Evolutionary conservation across 1,140 invertebrate species (phyloP), one percentile per base, ranked within the genome.

Genomic region (Phymastichus coffea): DNA sequence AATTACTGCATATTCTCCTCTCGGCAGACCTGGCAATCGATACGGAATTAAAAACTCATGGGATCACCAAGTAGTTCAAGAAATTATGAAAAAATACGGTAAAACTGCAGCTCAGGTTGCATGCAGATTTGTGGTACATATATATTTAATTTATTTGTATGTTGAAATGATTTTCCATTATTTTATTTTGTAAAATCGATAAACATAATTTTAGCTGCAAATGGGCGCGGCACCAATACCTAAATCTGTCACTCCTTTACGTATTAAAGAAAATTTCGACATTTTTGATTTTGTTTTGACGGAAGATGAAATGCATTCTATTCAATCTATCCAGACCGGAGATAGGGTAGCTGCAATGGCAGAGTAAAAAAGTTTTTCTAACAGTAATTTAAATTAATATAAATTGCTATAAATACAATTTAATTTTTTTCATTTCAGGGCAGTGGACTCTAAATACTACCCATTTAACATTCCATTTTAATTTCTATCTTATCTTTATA

Each of bases 1-100:
- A 1, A 72, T 97, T 3, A 93, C 87, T 6, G 92, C 87, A 8
- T 97, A 91, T 76, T 87, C 88, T 63, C 90, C 92, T 0, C 75
- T 97, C 4, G 93, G 91, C 4, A 82, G 64, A 52, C 71, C 72
- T 3, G 71, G 70, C 49, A 71, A 63, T 49, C 47, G 12, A 49
- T 40, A 47, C 0, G 48, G 40, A 0, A 20, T 70, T 6, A 40
- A 60, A 25, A 69, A 65, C 17, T 61, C 77, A 74, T 51, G 82
- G 69, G 82, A 71, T 79, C 83, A 83, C 38, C 76, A 81, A 0
- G 76, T 79, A 14, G 80, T 86, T n/a, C 79, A 83, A 3, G 78
- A 79, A 9, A 78, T 86, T 2, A 74, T 80, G 3, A 72, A 86
- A 37, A 89, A 89, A 63, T 84, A 90, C 65, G 81, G 81, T 0